Evolutionary conservation across 2,888 invertebrate genomes (phyloP), one percentile per base, ranked within the genome.

Genomic region (Oscheius myriophilus): DNA sequence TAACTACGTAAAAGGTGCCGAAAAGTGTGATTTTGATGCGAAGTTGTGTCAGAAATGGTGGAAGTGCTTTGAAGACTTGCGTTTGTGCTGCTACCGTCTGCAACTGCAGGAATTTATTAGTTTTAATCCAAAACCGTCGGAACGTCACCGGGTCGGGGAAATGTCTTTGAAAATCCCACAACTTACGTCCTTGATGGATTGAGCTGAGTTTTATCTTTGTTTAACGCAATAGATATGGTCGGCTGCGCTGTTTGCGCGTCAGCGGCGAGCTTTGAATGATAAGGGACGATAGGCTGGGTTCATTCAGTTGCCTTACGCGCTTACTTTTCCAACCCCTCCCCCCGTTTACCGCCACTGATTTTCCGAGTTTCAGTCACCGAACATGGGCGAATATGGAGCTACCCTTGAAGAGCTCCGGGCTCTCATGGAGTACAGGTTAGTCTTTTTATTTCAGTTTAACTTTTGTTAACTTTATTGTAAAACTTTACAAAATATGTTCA

Each of bases 321-420:
- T 26, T 33, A 11, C 49, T 9, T n/a, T 49, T 61, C 26, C 18
- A 46, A 39, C 16, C 61, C 46, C 21, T 23, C 26, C 21, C 3
- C 23, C 14, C 25, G 12, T 14, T 16, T 25, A 14, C 53, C 21
- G 18, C 2, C 14, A 6, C 16, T 26, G 16, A 23, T 4, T 53
- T 9, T 18, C n/a, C 12, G n/a, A 3, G 3, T 53, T 53, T 18
- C 25, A 53, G 21, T 53, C 53, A 14, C 16, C 23, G 26, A 53
- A 42, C 21, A 65, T 65, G 65, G 65, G 46, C 41, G 67, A 57
- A 63, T 83, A 80, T 72, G 79, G 78, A 55, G 75, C 73, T 61
- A 73, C 82, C 63, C 70, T 84, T 59, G 84, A 84, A 63, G 84
- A 84, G 72, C 81, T 84, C 46, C 76, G 80, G 61, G 77, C 80